A percentile compares a stretch with the other conserved stretches of the same genome.
Evolutionary conservation across 53 echinoderm and acorn worm genomes (phyloP).

Genomic region (Luidia sarsii): DNA sequence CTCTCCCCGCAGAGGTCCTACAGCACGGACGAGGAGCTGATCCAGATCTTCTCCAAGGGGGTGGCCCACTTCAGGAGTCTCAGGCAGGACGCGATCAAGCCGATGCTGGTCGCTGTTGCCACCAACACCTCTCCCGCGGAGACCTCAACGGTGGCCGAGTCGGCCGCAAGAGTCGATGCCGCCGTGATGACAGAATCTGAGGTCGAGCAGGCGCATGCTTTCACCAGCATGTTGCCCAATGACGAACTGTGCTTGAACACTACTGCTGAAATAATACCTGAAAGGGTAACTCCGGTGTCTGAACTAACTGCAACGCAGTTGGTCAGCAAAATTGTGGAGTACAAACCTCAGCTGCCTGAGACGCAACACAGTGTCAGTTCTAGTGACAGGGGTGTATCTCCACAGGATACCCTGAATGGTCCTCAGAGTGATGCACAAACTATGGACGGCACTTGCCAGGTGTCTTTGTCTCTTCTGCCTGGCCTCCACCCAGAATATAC

Average conservation of each 20-base stretch:
- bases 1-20: conserved; percentile 48
- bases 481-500: too few species aligned
- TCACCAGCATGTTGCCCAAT: conserved; percentile 35
- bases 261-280: conserved; percentile 1
- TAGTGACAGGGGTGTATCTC: neutral
- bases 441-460: too few species aligned
- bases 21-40: conserved; percentile 71
- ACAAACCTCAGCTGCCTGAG: neutral
- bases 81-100: conserved; percentile 34
- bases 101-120: conserved; percentile 15
- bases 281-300: conserved; percentile 10
- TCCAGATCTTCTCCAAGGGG: conserved; percentile 60
- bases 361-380: too few species aligned
- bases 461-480: too few species aligned
- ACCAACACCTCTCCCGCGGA: conserved; percentile 71
- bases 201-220: conserved; percentile 1
- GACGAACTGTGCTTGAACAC: conserved; percentile 4
- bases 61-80: conserved; percentile 35
- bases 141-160: conserved; percentile 1
- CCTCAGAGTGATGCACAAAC: too few species aligned
- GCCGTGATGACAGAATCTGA: conserved; percentile 30
- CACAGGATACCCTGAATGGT: neutral
- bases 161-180: conserved; percentile 2
- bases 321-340: conserved; percentile 14
- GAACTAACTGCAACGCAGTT: conserved; percentile 25